These are phyloP conservation scores for Napeogenes inachia DNA, from an alignment of 2,888 invertebrate species.

Conservation along the genomic window DNA sequence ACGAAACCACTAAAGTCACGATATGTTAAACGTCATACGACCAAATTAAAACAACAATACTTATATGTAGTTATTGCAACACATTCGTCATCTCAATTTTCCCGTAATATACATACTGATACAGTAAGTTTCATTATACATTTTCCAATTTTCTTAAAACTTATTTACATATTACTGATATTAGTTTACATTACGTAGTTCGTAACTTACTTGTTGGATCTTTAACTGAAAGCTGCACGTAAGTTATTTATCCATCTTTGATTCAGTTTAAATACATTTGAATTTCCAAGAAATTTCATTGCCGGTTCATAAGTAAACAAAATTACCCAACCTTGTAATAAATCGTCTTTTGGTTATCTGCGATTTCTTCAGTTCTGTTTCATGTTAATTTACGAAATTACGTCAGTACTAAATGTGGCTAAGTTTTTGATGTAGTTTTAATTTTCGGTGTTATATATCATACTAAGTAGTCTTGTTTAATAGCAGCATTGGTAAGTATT, in stretches of 20 bases:
- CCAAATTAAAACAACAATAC: slow-evolving; percentile 30
- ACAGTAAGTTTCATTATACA: slow-evolving; percentile 33
- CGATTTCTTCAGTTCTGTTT: slow-evolving; percentile 13
- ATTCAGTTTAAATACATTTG: neutral
- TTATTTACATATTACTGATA: slow-evolving; percentile 18
- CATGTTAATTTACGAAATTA: neutral
- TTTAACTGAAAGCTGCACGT: slow-evolving; percentile 12
- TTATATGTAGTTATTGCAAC: neutral
- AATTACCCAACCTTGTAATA: slow-evolving; percentile 14
- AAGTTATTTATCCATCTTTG: slow-evolving; percentile 14
- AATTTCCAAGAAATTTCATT: neutral
- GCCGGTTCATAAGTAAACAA: slow-evolving; percentile 15
- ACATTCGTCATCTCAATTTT: neutral
- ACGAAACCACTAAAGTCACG: slow-evolving; percentile 39
- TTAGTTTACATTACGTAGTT: slow-evolving; percentile 4
- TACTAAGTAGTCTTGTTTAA: no score
- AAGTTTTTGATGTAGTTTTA: no score
- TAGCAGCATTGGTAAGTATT: no score
- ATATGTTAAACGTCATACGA: slow-evolving; percentile 34
- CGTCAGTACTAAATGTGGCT: slow-evolving; percentile 1
- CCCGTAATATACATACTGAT: slow-evolving; percentile 5
- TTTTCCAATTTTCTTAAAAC: slow-evolving; percentile 33
- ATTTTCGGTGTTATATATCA: no score
- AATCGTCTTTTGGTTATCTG: neutral
- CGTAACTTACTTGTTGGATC: slow-evolving; percentile 20